Percentiles rank a stretch among this genome's conserved stretches.
phyloP scores from a whole-genome alignment of 2,888 invertebrate species.

The Xiphydria camelus region DNA sequence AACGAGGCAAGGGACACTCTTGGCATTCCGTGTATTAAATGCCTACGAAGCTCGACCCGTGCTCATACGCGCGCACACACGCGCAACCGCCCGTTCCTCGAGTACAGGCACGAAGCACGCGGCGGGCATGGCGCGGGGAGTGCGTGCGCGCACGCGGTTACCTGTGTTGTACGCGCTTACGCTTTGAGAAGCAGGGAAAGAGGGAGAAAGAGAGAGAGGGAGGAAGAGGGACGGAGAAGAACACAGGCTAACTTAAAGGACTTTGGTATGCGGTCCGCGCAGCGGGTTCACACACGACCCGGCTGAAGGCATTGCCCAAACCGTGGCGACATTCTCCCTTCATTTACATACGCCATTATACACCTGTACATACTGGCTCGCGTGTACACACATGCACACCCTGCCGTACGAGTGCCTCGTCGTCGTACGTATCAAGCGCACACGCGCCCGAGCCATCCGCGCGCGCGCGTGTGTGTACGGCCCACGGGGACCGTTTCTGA shows the following conservation, averaged over 20 bases:
- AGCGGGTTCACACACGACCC: conserved; percentile 51
- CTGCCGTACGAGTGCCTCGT: too few species aligned
- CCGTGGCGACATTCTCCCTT: conserved; percentile 37
- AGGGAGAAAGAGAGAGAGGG: conserved; percentile 15
- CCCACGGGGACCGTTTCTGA: conserved; percentile 8
- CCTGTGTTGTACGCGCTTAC: conserved; percentile 9
- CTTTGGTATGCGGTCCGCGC: conserved; percentile 53
- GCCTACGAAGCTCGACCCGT: too few species aligned
- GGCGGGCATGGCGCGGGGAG: conserved; percentile 15
- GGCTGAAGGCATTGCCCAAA: conserved; percentile 35
- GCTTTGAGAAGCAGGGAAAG: conserved; percentile 9
- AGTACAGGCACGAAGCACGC: neutral
- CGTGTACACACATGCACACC: conserved; percentile 13
- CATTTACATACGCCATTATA: conserved; percentile 45
- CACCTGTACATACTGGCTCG: conserved; percentile 36
- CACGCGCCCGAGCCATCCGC: conserved; percentile 1
- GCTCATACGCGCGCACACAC: conserved; percentile 4
- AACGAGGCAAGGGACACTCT: conserved; percentile 24
- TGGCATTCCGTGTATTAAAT: conserved; percentile 42
- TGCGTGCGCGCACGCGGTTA: too few species aligned
- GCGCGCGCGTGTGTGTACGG: conserved; percentile 1
- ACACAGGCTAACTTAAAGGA: conserved; percentile 26
- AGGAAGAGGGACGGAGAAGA: conserved; percentile 11
- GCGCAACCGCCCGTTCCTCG: neutral
- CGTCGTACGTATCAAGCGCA: conserved; percentile 16